phyloP scores from a whole-genome alignment of 2,888 invertebrate species.

The Melanostoma scalare region DNA sequence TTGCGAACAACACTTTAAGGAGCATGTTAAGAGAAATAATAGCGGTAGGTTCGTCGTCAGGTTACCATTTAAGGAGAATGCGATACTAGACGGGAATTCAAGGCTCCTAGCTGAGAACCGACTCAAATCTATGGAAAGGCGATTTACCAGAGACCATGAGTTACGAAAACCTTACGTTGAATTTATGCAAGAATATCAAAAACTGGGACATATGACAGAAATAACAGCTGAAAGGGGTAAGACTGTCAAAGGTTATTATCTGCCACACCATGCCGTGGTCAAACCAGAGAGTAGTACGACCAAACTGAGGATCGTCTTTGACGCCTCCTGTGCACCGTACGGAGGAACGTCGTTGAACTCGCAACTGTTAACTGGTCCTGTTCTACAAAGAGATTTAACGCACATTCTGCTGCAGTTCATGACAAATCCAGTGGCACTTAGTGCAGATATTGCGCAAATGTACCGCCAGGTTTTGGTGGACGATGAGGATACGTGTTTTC shows the following conservation, averaged over 20 bases:
- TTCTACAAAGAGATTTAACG: constrained; percentile 42
- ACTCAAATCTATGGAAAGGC: background rate
- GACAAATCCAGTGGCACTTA: constrained; percentile 40
- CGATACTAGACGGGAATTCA: background rate
- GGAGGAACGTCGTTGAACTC: constrained; percentile 34
- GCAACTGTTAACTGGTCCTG: constrained; percentile 42
- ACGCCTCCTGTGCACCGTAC: constrained; percentile 29
- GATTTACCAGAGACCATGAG: background rate
- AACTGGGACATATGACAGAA: constrained; percentile 45
- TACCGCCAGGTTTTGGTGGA: constrained; percentile 54
- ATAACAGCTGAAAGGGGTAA: constrained; percentile 18
- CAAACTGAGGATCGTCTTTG: constrained; percentile 56
- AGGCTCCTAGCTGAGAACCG: background rate
- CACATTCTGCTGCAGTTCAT: constrained; percentile 48
- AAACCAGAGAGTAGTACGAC: constrained; percentile 54
- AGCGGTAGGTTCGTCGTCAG: background rate
- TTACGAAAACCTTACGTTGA: constrained; percentile 22
- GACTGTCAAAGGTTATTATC: constrained; percentile 27
- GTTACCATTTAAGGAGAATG: background rate
- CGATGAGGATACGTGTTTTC: constrained; percentile 35
- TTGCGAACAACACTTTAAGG: background rate
- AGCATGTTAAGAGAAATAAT: background rate
- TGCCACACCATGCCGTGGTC: constrained; percentile 57
- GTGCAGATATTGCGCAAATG: constrained; percentile 67
- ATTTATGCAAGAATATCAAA: constrained; percentile 51